Evolutionary conservation across 2,113 vertebrate species (phyloP).

Genomic region (Dascyllus trimaculatus): DNA sequence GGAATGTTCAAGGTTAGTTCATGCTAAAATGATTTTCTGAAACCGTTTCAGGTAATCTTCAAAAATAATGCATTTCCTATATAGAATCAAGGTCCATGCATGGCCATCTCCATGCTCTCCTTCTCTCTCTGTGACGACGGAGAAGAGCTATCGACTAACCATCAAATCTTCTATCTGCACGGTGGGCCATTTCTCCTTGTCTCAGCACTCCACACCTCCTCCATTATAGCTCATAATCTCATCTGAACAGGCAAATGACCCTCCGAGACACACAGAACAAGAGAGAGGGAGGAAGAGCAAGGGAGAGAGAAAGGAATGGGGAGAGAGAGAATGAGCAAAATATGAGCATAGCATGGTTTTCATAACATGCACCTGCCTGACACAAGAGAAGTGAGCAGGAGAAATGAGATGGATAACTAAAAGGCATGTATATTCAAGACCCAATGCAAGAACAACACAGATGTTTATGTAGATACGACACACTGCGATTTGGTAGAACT

Average conservation of each 20-base stretch:
- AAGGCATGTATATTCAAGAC: background rate
- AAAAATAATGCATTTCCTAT: conserved; percentile 84
- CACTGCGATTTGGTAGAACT: too few species aligned
- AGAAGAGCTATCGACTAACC: conserved; percentile 84
- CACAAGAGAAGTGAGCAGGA: conserved; percentile 1
- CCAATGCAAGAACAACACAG: too few species aligned
- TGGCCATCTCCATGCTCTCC: conserved; percentile 59
- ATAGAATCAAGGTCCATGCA: conserved; percentile 81
- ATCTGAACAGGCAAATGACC: conserved; percentile 85
- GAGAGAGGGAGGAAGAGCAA: conserved; percentile 17
- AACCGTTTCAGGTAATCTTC: conserved; percentile 80
- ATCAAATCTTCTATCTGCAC: conserved; percentile 84
- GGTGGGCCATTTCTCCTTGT: conserved; percentile 84
- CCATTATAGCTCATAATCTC: conserved; percentile 86
- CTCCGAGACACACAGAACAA: conserved; percentile 57
- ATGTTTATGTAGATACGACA: too few species aligned
- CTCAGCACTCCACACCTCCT: conserved; percentile 86
- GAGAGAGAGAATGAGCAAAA: conserved; percentile 24
- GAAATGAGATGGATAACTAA: conserved; percentile 2
- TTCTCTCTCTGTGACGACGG: conserved; percentile 56
- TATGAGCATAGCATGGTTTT: conserved; percentile 34
- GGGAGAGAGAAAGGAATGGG: background rate
- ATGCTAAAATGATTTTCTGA: conserved; percentile 74
- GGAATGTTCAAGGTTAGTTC: conserved; percentile 82
- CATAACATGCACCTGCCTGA: conserved; percentile 38